Evolutionary conservation across 2,888 invertebrate genomes (phyloP).

Genomic region (Euphydryas editha): DNA sequence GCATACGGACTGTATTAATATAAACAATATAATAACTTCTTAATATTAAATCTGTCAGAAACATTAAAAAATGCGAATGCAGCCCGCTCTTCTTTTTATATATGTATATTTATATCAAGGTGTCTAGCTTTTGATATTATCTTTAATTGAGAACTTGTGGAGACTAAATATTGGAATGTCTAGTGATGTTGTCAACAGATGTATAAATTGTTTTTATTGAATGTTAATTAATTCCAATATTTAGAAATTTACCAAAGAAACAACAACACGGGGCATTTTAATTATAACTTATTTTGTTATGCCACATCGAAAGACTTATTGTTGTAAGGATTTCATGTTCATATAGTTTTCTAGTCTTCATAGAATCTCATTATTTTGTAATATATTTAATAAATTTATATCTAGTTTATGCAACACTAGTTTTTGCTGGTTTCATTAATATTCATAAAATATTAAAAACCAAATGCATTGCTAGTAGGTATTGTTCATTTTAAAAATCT

Average conservation of each 20-base stretch:
- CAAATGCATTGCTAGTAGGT: slow-evolving; percentile 60
- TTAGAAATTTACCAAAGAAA: slow-evolving; percentile 72
- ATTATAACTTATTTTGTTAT: slow-evolving; percentile 72
- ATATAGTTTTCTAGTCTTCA: slow-evolving; percentile 83
- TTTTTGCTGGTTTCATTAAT: slow-evolving; percentile 64
- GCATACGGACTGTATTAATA: slow-evolving; percentile 66
- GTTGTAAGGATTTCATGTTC: slow-evolving; percentile 82
- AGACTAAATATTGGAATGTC: slow-evolving; percentile 78
- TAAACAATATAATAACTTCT: slow-evolving; percentile 39
- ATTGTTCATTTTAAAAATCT: neutral
- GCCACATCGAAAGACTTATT: slow-evolving; percentile 82
- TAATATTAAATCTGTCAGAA: slow-evolving; percentile 46
- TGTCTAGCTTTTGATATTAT: slow-evolving; percentile 62
- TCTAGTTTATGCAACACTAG: slow-evolving; percentile 62
- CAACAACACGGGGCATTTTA: slow-evolving; percentile 77
- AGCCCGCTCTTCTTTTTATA: slow-evolving; percentile 47
- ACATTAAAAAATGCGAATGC: slow-evolving; percentile 55
- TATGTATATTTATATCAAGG: slow-evolving; percentile 52
- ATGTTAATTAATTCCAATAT: slow-evolving; percentile 80
- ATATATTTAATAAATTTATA: slow-evolving; percentile 67
- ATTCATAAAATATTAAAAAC: slow-evolving; percentile 42
- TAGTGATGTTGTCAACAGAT: slow-evolving; percentile 71
- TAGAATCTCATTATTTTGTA: slow-evolving; percentile 76
- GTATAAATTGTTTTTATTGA: slow-evolving; percentile 79
- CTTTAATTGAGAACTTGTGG: slow-evolving; percentile 61